Percentiles rank a stretch among this genome's conserved stretches.
phyloP scores from a whole-genome alignment of 1,140 invertebrate genomes.

The Parasteatoda tepidariorum region DNA sequence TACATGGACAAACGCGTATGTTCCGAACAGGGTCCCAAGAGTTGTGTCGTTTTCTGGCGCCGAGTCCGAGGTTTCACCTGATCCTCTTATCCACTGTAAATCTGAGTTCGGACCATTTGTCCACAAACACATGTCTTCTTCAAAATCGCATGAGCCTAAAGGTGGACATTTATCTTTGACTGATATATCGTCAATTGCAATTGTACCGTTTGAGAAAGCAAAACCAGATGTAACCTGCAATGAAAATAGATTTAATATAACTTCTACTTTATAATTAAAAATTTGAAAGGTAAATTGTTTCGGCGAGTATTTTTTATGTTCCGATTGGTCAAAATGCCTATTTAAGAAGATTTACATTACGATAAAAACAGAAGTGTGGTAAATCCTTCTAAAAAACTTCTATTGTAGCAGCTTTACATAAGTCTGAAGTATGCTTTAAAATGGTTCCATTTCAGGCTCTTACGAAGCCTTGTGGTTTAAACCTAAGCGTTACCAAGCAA shows the following conservation, averaged over 20 bases:
- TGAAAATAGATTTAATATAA: neutral
- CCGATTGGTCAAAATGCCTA: no score
- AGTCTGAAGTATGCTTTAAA: no score
- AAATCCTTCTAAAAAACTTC: no score
- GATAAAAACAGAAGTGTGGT: no score
- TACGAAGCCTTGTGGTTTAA: no score
- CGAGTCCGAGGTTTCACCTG: constrained; percentile 1
- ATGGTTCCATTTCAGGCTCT: no score
- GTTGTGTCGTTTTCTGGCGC: constrained; percentile 48
- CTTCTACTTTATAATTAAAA: no score
- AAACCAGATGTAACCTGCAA: constrained; percentile 10
- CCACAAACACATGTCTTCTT: constrained; percentile 66
- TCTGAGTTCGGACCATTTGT: constrained; percentile 37
- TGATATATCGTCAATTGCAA: constrained; percentile 63
- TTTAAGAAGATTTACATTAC: no score
- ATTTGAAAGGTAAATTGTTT: no score
- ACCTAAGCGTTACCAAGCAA: no score
- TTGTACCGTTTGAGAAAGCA: neutral
- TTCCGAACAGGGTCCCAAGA: constrained; percentile 28
- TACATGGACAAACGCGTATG: constrained; percentile 21
- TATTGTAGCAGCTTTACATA: no score
- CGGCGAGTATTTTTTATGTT: no score
- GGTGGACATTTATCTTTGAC: constrained; percentile 56
- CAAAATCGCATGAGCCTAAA: constrained; percentile 66
- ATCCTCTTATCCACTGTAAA: constrained; percentile 35